Conservation (phyloP, 2,113 vertebrate species). For the Typhlomys cinereus region DNA sequence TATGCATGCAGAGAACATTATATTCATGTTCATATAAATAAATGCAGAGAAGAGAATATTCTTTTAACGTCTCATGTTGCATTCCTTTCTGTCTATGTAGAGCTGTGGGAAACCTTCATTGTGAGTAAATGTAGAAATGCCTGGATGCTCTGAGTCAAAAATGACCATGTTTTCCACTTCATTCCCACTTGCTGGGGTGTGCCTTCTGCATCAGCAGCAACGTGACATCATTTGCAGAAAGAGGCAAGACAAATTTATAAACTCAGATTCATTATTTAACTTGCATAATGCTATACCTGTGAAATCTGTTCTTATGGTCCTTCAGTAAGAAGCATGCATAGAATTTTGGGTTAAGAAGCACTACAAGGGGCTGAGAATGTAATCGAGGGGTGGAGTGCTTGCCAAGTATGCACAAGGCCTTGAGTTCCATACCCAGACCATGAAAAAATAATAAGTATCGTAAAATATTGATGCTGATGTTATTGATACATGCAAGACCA, state of each 20-base stretch:
- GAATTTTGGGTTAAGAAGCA: background rate
- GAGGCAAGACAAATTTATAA: background rate
- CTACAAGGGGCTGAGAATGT: background rate
- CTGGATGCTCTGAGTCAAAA: background rate
- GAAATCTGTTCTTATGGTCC: background rate
- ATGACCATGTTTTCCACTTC: background rate
- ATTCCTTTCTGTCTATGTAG: background rate
- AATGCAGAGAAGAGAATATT: background rate
- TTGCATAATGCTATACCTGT: no score
- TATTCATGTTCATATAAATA: no score
- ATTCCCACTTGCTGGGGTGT: background rate
- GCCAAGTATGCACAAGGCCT: no score
- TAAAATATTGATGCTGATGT: background rate
- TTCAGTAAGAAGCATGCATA: background rate
- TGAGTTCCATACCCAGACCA: background rate
- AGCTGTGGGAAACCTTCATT: background rate
- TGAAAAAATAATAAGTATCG: no score
- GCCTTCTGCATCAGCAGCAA: background rate
- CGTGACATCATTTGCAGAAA: background rate
- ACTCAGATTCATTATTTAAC: background rate
- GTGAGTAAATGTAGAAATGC: conserved; percentile 5
- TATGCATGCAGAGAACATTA: background rate
- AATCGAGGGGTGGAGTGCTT: no score
- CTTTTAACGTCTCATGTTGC: background rate
- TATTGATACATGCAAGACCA: background rate